Evolutionary conservation across 1,140 invertebrate genomes (phyloP).

Genomic region (Papilio glaucus): DNA sequence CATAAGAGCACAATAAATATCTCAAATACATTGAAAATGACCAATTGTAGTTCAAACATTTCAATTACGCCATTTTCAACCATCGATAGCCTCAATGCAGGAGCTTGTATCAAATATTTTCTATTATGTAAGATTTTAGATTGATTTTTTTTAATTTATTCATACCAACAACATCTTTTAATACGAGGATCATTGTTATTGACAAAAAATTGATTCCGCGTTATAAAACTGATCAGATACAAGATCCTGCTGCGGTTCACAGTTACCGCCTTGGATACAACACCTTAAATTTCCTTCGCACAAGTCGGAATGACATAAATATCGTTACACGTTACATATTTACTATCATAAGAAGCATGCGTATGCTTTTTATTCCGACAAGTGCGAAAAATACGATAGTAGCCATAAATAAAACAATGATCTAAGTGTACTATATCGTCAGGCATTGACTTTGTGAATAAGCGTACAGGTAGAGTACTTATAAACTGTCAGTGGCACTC

Average conservation of each 20-base stretch:
- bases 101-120: neutral
- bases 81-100: neutral
- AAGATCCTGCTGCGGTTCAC: neutral
- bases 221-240: neutral
- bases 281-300: constrained; percentile 11
- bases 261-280: neutral
- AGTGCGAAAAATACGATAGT: constrained; percentile 23
- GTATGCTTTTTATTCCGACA: constrained; percentile 1
- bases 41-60: constrained; percentile 3
- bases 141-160: too few relatives aligned
- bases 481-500: neutral
- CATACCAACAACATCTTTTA: neutral
- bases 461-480: too few relatives aligned
- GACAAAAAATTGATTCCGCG: neutral
- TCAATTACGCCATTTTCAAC: constrained; percentile 24
- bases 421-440: constrained; percentile 13
- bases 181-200: neutral
- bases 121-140: too few relatives aligned
- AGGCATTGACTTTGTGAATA: constrained; percentile 13
- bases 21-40: constrained; percentile 25
- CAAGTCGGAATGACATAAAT: constrained; percentile 21
- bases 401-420: constrained; percentile 26
- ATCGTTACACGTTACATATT: neutral
- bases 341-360: constrained; percentile 20
- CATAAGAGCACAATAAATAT: constrained; percentile 39